Percentiles rank a stretch among this genome's conserved stretches.
phyloP scores from a whole-genome alignment of 2,797 vertebrate species.

The Hyperoplus lanceolatus region DNA sequence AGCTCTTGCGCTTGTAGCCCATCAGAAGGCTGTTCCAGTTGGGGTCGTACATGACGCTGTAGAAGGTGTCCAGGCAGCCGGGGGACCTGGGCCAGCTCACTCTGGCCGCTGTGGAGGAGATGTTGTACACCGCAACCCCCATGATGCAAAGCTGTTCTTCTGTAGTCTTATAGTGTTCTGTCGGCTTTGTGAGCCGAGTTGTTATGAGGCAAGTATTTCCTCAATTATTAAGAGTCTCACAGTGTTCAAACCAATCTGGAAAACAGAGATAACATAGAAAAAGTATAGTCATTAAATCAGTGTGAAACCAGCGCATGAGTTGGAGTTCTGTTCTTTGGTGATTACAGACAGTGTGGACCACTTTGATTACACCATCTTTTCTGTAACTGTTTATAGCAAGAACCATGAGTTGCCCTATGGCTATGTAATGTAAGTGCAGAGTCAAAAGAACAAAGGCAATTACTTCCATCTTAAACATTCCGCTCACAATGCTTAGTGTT shows the following conservation, averaged over 20 bases:
- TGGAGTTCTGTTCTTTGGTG: not conserved
- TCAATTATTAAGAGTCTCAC: not conserved
- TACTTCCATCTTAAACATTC: not conserved
- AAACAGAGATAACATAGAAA: slow-evolving; percentile 7
- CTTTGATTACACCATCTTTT: not conserved
- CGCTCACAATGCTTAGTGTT: not conserved
- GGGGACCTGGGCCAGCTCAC: slow-evolving; percentile 88
- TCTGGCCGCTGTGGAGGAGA: slow-evolving; percentile 87
- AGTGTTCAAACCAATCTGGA: not conserved
- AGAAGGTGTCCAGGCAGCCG: slow-evolving; percentile 89
- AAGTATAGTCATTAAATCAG: not conserved
- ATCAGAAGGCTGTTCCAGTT: slow-evolving; percentile 90
- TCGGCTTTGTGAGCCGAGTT: not conserved
- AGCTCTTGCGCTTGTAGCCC: slow-evolving; percentile 88
- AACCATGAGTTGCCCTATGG: not conserved
- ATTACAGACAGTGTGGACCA: not conserved
- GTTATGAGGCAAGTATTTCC: not conserved
- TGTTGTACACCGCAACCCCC: slow-evolving; percentile 88
- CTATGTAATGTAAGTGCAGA: not conserved
- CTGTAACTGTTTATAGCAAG: not conserved
- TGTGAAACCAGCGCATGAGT: not conserved
- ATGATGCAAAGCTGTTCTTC: slow-evolving; percentile 66
- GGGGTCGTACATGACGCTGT: slow-evolving; percentile 93
- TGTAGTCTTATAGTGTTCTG: not conserved
- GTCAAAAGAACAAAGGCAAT: not conserved